A percentile compares a stretch with the other conserved stretches of the same genome.
These are phyloP conservation scores for Brenthis hecate DNA, from an alignment of 2,888 invertebrate species.

Conservation along the genomic window DNA sequence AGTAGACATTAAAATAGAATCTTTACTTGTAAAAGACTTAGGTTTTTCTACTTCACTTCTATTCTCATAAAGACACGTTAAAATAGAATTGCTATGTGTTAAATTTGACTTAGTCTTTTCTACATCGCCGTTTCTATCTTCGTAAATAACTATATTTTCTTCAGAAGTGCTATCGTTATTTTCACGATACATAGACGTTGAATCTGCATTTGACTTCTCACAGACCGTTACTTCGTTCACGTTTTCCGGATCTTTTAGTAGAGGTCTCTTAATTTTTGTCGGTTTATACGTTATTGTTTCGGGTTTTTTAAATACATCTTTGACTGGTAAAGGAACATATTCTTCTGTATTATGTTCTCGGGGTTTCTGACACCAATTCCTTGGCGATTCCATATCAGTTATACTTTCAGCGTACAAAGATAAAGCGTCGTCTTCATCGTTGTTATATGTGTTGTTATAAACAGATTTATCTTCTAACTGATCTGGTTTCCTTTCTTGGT, in stretches of 20 bases:
- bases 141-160: slow-evolving; percentile 22
- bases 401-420: slow-evolving; percentile 72
- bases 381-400: slow-evolving; percentile 58
- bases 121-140: slow-evolving; percentile 23
- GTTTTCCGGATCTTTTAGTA: slow-evolving; percentile 18
- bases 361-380: slow-evolving; percentile 38
- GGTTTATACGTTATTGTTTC: slow-evolving; percentile 50
- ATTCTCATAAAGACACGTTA: too few relatives aligned
- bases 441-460: slow-evolving; percentile 31
- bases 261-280: slow-evolving; percentile 46
- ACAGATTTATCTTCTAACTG: not conserved
- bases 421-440: slow-evolving; percentile 66
- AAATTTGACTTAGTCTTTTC: not conserved
- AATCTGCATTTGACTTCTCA: slow-evolving; percentile 65
- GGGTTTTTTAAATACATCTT: slow-evolving; percentile 24
- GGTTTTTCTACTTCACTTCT: too few relatives aligned
- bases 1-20: not conserved
- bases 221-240: slow-evolving; percentile 45
- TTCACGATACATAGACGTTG: slow-evolving; percentile 56
- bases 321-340: slow-evolving; percentile 53
- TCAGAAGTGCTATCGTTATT: slow-evolving; percentile 18
- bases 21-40: not conserved
- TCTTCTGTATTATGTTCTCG: slow-evolving; percentile 46
- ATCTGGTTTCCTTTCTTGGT: not conserved
- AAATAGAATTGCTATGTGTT: too few relatives aligned